Percentiles rank a stretch among this genome's conserved stretches.
These are phyloP conservation scores for Liparis tanakae DNA, from an alignment of 2,797 vertebrate genomes.

Conservation along the genomic window DNA sequence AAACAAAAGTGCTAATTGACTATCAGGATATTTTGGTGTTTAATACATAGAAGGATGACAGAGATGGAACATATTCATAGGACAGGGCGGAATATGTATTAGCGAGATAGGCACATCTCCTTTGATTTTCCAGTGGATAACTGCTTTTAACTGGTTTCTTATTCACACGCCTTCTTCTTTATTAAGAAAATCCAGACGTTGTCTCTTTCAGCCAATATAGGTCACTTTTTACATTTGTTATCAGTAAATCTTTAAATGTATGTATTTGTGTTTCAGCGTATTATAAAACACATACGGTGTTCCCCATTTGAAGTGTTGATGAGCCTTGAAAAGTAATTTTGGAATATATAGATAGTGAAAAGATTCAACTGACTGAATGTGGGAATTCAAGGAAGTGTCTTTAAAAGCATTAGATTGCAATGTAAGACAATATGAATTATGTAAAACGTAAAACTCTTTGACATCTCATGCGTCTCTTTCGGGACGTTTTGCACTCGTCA, in stretches of 20 bases:
- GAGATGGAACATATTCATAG: slow-evolving; percentile 39
- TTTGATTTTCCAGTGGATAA: slow-evolving; percentile 29
- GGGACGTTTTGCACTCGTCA: neutral
- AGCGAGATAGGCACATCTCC: neutral
- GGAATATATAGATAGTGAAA: neutral
- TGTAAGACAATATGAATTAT: neutral
- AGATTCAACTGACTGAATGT: neutral
- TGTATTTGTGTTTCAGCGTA: neutral
- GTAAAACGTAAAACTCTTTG: slow-evolving; percentile 4
- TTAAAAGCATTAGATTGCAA: neutral
- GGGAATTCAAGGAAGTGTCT: neutral
- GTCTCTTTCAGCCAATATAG: neutral
- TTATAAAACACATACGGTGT: neutral
- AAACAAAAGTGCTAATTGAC: slow-evolving; percentile 63
- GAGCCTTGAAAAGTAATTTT: slow-evolving; percentile 13
- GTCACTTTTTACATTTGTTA: neutral
- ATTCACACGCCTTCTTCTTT: neutral
- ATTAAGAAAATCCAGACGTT: neutral
- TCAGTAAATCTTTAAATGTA: slow-evolving; percentile 4
- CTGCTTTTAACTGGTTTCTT: slow-evolving; percentile 18
- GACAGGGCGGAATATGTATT: slow-evolving; percentile 41
- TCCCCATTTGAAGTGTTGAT: neutral
- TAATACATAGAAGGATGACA: slow-evolving; percentile 26
- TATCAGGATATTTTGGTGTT: slow-evolving; percentile 52
- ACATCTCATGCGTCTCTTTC: neutral